Evolutionary conservation across 2,113 vertebrate species (phyloP).

Genomic region (Leptobrachium leishanense): DNA sequence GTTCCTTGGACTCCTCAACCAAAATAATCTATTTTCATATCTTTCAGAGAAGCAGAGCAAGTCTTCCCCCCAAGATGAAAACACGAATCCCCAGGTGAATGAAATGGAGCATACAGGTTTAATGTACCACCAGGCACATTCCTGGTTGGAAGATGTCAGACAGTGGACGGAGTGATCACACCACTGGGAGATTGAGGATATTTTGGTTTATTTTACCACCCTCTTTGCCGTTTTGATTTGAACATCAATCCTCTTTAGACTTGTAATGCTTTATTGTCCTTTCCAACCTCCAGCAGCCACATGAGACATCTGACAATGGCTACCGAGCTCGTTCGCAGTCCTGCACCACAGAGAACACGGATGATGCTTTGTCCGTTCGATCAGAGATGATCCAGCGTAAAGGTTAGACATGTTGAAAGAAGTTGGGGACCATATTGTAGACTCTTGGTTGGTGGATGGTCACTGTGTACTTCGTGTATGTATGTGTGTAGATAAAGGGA

Average conservation of each 20-base stretch:
- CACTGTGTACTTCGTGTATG: no score
- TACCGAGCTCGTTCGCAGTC: slow-evolving; percentile 71
- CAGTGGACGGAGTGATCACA: no score
- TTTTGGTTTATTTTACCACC: no score
- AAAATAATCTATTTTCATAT: slow-evolving; percentile 32
- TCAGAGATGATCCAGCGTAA: slow-evolving; percentile 77
- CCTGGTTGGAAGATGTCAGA: no score
- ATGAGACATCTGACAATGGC: slow-evolving; percentile 49
- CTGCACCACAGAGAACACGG: slow-evolving; percentile 61
- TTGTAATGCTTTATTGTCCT: background rate
- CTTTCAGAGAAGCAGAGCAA: slow-evolving; percentile 74
- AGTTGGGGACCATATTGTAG: background rate
- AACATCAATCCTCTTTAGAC: no score
- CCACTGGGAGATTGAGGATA: no score
- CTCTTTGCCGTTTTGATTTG: no score
- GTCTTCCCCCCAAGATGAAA: slow-evolving; percentile 79
- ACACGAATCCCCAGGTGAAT: slow-evolving; percentile 78
- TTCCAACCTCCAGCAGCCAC: background rate
- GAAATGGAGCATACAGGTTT: no score
- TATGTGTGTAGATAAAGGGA: no score
- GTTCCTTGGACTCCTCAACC: background rate
- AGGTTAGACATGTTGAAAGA: slow-evolving; percentile 53
- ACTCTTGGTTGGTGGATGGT: no score
- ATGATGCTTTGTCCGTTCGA: slow-evolving; percentile 72
- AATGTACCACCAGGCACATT: no score